These are phyloP conservation scores for Pogona vitticeps DNA, from an alignment of 2,113 vertebrate species.

Conservation along the genomic window DNA sequence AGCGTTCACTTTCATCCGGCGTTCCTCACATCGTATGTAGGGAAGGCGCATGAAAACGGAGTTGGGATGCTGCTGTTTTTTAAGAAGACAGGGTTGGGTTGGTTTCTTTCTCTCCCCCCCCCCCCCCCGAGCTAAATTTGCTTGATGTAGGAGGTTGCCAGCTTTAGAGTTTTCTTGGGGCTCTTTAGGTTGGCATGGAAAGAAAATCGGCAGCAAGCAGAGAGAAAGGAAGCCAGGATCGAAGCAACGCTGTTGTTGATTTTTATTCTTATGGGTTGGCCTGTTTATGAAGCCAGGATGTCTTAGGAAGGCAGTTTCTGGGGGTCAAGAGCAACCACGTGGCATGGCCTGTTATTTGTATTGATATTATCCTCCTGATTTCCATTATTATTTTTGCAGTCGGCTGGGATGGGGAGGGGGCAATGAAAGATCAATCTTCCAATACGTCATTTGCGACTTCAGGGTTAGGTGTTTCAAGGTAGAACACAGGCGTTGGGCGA, in stretches of 20 bases:
- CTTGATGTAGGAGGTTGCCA: conserved; percentile 7
- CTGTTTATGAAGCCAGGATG: not conserved
- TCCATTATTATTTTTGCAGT: too few species aligned
- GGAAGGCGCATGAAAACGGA: not conserved
- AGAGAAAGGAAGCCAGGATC: not conserved
- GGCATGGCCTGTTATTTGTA: too few species aligned
- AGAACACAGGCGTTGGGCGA: too few species aligned
- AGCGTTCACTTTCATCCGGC: too few species aligned
- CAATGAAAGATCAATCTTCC: not conserved
- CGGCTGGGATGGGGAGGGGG: not conserved
- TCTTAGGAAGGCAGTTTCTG: not conserved
- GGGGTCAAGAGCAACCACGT: too few species aligned
- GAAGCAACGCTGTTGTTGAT: too few species aligned
- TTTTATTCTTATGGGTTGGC: too few species aligned
- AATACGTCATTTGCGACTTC: not conserved
- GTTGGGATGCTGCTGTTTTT: not conserved
- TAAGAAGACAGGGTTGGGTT: not conserved
- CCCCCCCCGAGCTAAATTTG: conserved; percentile 2
- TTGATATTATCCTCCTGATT: too few species aligned
- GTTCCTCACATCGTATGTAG: too few species aligned
- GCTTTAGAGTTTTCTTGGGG: not conserved
- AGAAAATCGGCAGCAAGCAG: too few species aligned
- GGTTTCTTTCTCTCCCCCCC: too few species aligned
- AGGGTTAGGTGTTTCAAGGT: not conserved
- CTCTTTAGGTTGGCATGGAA: not conserved